Evolutionary conservation across 2,888 invertebrate genomes (phyloP).

Genomic region (Stenodera caucasica): DNA sequence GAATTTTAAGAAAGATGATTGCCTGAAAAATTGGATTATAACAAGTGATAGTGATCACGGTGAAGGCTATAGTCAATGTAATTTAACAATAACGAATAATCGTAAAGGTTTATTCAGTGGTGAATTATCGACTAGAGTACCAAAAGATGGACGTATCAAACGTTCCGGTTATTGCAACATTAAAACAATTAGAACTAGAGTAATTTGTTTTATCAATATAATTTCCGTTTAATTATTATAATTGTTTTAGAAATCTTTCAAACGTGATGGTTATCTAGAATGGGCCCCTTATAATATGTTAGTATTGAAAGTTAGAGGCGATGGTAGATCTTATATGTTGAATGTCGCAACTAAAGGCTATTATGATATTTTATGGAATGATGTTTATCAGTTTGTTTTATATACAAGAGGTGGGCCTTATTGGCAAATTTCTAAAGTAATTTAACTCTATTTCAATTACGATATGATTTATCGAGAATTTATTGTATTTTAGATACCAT

Average conservation of each 20-base stretch:
- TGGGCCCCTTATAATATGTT: slow-evolving; percentile 79
- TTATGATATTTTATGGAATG: slow-evolving; percentile 87
- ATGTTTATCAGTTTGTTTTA: slow-evolving; percentile 81
- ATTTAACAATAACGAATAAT: slow-evolving; percentile 66
- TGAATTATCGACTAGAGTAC: slow-evolving; percentile 66
- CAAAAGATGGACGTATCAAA: slow-evolving; percentile 79
- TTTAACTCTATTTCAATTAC: too few relatives aligned
- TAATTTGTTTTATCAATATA: slow-evolving; percentile 50
- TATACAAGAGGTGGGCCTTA: slow-evolving; percentile 97
- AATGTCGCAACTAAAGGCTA: slow-evolving; percentile 75
- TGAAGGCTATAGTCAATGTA: slow-evolving; percentile 74
- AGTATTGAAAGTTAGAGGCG: slow-evolving; percentile 84
- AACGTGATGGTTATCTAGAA: slow-evolving; percentile 68
- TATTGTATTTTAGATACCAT: slow-evolving; percentile 75
- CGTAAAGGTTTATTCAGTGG: slow-evolving; percentile 77
- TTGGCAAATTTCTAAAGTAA: slow-evolving; percentile 90
- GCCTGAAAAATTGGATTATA: slow-evolving; percentile 70
- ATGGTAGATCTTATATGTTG: slow-evolving; percentile 88
- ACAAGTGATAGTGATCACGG: slow-evolving; percentile 80
- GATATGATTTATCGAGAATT: too few relatives aligned
- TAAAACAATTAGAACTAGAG: slow-evolving; percentile 67
- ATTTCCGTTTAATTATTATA: slow-evolving; percentile 9
- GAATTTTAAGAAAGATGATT: slow-evolving; percentile 66
- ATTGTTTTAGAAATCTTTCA: slow-evolving; percentile 75
- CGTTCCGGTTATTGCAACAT: slow-evolving; percentile 83